A percentile compares a stretch with the other conserved stretches of the same genome.
Evolutionary conservation across 2,888 invertebrate species (phyloP).

Genomic region (Pherbina coryleti): DNA sequence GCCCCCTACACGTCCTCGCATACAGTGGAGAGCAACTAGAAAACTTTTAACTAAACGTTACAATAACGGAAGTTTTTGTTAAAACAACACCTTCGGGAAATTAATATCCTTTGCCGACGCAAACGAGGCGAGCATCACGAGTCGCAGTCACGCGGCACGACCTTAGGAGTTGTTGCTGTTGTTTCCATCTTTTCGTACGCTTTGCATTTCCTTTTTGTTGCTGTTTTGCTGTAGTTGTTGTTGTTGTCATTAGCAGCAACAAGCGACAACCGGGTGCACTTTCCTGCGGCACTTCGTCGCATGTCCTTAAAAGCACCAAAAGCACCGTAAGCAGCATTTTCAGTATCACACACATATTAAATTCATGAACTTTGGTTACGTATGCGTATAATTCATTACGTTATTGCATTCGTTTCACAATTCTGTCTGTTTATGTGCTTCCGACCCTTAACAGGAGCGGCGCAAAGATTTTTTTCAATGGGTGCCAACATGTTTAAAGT

Average conservation of each 20-base stretch:
- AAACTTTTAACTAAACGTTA: slow-evolving; percentile 31
- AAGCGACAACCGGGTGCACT: slow-evolving; percentile 44
- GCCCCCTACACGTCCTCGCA: background rate
- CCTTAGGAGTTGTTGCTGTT: slow-evolving; percentile 53
- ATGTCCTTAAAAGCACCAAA: slow-evolving; percentile 45
- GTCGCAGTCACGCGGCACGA: slow-evolving; percentile 58
- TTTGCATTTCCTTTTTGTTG: background rate
- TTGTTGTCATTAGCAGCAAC: slow-evolving; percentile 7
- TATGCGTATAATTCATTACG: slow-evolving; percentile 64
- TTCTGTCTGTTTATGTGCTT: slow-evolving; percentile 43
- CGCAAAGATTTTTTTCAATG: no score
- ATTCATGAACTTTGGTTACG: slow-evolving; percentile 33
- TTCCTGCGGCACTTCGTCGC: slow-evolving; percentile 51
- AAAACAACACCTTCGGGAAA: slow-evolving; percentile 66
- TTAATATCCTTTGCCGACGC: slow-evolving; percentile 62
- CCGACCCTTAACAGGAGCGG: background rate
- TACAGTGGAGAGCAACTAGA: background rate
- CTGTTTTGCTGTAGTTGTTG: slow-evolving; percentile 12
- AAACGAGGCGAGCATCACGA: slow-evolving; percentile 40
- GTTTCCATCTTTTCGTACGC: slow-evolving; percentile 8
- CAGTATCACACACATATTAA: slow-evolving; percentile 9
- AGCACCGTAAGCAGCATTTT: background rate
- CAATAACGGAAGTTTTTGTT: slow-evolving; percentile 41
- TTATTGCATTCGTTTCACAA: slow-evolving; percentile 57
- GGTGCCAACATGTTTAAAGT: no score